Percentiles rank a stretch among this genome's conserved stretches.
Evolutionary conservation across 2,888 invertebrate genomes (phyloP).

Genomic region (Harpalus rufipes): DNA sequence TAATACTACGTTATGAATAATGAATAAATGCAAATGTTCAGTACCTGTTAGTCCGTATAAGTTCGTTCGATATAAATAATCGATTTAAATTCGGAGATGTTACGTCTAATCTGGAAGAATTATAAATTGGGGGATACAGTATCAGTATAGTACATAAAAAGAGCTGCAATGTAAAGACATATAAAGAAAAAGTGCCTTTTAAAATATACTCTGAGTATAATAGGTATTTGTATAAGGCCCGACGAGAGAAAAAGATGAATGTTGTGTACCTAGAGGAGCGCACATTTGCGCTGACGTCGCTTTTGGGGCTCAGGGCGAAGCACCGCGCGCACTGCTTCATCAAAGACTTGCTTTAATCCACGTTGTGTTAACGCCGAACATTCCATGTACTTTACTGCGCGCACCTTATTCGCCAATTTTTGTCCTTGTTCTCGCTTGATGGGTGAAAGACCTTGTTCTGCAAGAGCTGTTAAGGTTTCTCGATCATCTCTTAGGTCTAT

Average conservation of each 20-base stretch:
- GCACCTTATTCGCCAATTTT: conserved; percentile 98
- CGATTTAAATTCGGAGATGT: not conserved
- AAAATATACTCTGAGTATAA: conserved; percentile 50
- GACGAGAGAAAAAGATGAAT: conserved; percentile 8
- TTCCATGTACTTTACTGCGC: conserved; percentile 99
- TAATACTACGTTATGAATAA: conserved; percentile 38
- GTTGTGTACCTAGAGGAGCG: conserved; percentile 76
- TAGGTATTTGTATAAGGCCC: conserved; percentile 45
- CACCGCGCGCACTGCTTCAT: conserved; percentile 98
- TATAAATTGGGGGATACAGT: not conserved
- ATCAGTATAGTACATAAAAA: conserved; percentile 34
- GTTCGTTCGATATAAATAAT: conserved; percentile 10
- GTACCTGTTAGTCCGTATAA: conserved; percentile 25
- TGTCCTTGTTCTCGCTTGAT: conserved; percentile 98
- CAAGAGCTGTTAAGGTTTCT: conserved; percentile 93
- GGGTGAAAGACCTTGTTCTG: conserved; percentile 96
- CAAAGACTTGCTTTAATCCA: conserved; percentile 98
- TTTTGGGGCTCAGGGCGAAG: conserved; percentile 97
- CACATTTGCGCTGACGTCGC: conserved; percentile 95
- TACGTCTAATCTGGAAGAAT: conserved; percentile 41
- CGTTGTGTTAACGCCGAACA: conserved; percentile 99
- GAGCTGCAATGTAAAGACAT: conserved; percentile 39
- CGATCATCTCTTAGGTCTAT: conserved; percentile 99
- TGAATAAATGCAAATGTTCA: conserved; percentile 52
- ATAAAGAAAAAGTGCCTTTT: conserved; percentile 28